Conservation (phyloP, 2,888 invertebrate genomes). For the Monoplex corrugatus region DNA sequence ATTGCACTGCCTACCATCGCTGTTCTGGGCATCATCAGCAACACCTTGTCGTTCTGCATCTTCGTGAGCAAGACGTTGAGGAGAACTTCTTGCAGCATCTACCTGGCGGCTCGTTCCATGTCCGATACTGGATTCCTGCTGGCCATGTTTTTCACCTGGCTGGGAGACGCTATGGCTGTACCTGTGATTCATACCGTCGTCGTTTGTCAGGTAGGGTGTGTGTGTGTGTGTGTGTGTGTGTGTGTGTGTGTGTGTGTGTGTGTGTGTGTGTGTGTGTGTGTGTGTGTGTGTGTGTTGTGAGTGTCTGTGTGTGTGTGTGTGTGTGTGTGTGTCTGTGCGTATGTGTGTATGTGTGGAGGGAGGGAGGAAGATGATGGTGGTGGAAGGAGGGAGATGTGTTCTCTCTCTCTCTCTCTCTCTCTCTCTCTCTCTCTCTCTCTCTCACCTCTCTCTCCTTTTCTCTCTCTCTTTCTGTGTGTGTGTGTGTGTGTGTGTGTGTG, state of each 20-base stretch:
- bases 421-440: slow-evolving; percentile 17
- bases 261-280: not conserved
- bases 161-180: slow-evolving; percentile 52
- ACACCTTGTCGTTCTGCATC: slow-evolving; percentile 88
- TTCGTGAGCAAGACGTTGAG: slow-evolving; percentile 88
- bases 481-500: not conserved
- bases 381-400: not conserved
- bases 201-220: slow-evolving; percentile 85
- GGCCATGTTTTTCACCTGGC: slow-evolving; percentile 84
- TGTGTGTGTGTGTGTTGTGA: too few species aligned
- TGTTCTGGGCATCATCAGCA: slow-evolving; percentile 88
- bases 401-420: not conserved
- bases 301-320: too few species aligned
- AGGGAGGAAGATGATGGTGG: too few species aligned
- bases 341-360: too few species aligned
- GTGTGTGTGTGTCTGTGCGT: too few species aligned
- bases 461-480: not conserved
- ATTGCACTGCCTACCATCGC: slow-evolving; percentile 89
- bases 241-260: slow-evolving; percentile 5
- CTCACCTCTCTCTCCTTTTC: not conserved
- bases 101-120: slow-evolving; percentile 88
- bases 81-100: slow-evolving; percentile 89
- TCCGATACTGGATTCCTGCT: slow-evolving; percentile 90
- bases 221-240: slow-evolving; percentile 19
- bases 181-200: slow-evolving; percentile 80